Conservation (phyloP, 2,797 vertebrate species). For the Adrianichthys oophorus region DNA sequence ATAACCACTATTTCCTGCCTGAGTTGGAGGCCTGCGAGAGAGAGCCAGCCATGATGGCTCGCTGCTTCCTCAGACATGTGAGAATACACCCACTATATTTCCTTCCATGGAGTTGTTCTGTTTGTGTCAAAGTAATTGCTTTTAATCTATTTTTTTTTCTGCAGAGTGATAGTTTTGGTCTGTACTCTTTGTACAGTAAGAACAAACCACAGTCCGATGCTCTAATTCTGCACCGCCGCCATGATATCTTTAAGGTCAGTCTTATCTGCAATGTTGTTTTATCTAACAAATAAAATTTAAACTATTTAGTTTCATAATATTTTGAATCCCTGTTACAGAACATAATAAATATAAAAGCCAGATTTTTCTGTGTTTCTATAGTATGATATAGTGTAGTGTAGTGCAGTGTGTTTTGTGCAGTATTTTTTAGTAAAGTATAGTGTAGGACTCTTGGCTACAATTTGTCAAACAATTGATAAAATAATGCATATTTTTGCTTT, state of each 20-base stretch:
- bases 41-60: conserved; percentile 73
- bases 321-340: no score
- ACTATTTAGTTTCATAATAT: background rate
- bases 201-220: conserved; percentile 84
- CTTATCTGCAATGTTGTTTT: background rate
- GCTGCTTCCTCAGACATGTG: conserved; percentile 83
- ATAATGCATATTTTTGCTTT: no score
- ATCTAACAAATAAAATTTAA: background rate
- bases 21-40: conserved; percentile 78
- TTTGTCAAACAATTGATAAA: no score
- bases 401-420: no score
- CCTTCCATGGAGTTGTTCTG: background rate
- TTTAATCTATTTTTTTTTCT: background rate
- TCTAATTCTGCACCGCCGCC: conserved; percentile 76
- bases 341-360: no score
- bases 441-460: no score
- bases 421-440: no score
- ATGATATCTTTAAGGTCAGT: conserved; percentile 82
- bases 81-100: conserved; percentile 17
- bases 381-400: no score
- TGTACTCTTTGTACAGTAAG: conserved; percentile 85
- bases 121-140: background rate
- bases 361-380: no score
- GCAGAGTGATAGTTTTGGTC: conserved; percentile 80
- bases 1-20: conserved; percentile 79